A percentile compares a stretch with the other conserved stretches of the same genome.
These are phyloP conservation scores for Aleiodes testaceus DNA, from an alignment of 2,888 invertebrate genomes.

Conservation along the genomic window DNA sequence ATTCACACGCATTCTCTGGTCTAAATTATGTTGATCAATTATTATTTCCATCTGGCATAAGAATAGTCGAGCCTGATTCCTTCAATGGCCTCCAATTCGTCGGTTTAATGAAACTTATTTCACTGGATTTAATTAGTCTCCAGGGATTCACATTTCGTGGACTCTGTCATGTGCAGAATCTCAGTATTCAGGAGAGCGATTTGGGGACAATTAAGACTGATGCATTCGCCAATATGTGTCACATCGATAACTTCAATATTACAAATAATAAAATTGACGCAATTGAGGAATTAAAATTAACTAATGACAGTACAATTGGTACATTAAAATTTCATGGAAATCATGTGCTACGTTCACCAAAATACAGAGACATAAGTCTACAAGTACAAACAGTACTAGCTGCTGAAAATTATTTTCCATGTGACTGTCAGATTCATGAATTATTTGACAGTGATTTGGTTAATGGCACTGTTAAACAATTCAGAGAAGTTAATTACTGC, in stretches of 20 bases:
- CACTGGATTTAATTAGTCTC: slow-evolving; percentile 86
- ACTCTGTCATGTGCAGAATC: slow-evolving; percentile 82
- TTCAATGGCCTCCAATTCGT: slow-evolving; percentile 88
- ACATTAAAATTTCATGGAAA: slow-evolving; percentile 86
- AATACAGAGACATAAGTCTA: slow-evolving; percentile 79
- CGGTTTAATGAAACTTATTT: slow-evolving; percentile 86
- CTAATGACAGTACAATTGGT: slow-evolving; percentile 81
- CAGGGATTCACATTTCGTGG: slow-evolving; percentile 84
- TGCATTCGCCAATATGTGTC: slow-evolving; percentile 84
- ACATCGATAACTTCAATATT: slow-evolving; percentile 83
- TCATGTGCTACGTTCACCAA: slow-evolving; percentile 86
- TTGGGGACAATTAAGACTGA: slow-evolving; percentile 82
- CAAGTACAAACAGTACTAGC: slow-evolving; percentile 83
- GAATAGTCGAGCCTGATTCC: slow-evolving; percentile 84
- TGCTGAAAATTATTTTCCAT: slow-evolving; percentile 87
- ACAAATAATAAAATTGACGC: slow-evolving; percentile 90
- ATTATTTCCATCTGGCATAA: slow-evolving; percentile 87
- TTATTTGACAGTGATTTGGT: slow-evolving; percentile 85
- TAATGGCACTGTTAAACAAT: slow-evolving; percentile 75
- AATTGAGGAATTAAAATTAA: slow-evolving; percentile 83
- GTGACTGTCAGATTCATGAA: slow-evolving; percentile 88
- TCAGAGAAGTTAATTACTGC: slow-evolving; percentile 83
- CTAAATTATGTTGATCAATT: slow-evolving; percentile 88
- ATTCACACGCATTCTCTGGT: slow-evolving; percentile 88
- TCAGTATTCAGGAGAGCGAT: slow-evolving; percentile 88